These are phyloP conservation scores for Luffia ferchaultella DNA, from an alignment of 2,888 invertebrate species.

Conservation along the genomic window DNA sequence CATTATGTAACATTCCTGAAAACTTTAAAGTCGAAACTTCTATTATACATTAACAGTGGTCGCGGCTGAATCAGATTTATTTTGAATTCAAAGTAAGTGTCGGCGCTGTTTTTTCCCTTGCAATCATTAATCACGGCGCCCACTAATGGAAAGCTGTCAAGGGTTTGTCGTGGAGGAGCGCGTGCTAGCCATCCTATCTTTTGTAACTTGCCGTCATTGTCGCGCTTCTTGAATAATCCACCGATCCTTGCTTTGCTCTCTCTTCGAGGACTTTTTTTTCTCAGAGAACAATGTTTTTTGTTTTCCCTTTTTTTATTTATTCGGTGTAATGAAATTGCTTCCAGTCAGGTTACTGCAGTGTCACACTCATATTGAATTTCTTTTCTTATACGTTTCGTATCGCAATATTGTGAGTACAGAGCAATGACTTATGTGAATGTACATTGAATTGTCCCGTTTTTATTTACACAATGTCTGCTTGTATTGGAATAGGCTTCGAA, in stretches of 20 bases:
- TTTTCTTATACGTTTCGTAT: neutral
- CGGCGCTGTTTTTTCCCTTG: conserved; percentile 10
- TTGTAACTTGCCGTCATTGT: conserved; percentile 14
- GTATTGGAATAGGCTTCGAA: no score
- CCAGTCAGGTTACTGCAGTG: neutral
- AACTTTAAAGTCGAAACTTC: neutral
- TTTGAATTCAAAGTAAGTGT: conserved; percentile 8
- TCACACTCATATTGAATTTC: neutral
- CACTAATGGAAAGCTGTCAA: conserved; percentile 29
- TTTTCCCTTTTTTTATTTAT: neutral
- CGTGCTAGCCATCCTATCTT: conserved; percentile 11
- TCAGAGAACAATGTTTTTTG: neutral
- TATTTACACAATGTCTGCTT: no score
- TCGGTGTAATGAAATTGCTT: neutral
- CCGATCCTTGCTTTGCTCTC: neutral
- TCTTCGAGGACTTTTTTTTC: neutral
- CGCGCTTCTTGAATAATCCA: conserved; percentile 4
- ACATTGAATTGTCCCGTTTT: no score
- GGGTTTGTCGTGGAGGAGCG: conserved; percentile 20
- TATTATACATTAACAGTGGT: neutral
- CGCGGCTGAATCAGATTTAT: conserved; percentile 11
- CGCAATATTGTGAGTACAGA: no score
- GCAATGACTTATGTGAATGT: no score
- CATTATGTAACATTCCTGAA: no score
- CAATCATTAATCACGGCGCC: conserved; percentile 26